Base-by-base conservation (phyloP, 2,797 vertebrate genomes). In the Pipistrellus pygmaeus region DNA sequence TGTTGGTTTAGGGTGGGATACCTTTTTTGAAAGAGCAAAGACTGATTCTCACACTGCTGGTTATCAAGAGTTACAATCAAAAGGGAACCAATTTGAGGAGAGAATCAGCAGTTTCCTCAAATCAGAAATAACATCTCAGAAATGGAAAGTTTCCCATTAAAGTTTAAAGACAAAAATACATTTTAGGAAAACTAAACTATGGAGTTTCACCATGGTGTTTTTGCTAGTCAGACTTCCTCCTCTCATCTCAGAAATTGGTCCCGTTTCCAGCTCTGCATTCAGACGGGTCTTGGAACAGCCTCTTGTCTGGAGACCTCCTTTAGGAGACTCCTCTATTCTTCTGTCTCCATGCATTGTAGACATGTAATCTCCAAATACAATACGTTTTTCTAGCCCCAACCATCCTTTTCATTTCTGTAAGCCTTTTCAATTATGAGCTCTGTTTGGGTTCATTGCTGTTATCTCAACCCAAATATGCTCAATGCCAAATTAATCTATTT, bases 51-150 rank as follows among this genome's bases (percentile, higher is more conserved):
- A 68, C 20, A 84, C 2, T 30, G 60, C 2, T 77, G n/a, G 35
- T 68, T 87, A 80, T 73, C 38, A 91, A 90, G 35, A 93, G 62
- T 88, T 80, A 25, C 46, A 66, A 83, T 76, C 25, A 86, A 64
- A 93, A 83, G n/a, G 35, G 27, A 68, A 27, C 32, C 44, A 83
- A 5, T 71, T n/a, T 80, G 73, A 92, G n/a, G 8, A 84, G 25
- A 84, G 38, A 88, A 72, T 35, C 23, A 73, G 51, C 5, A 85
- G 55, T 84, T 76, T 91, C 14, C 53, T 88, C 69, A 90, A 82
- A 44, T 90, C 13, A 71, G 25, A 93, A 91, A 75, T 30, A 66
- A 51, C 18, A 68, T 32, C 53, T 86, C 77, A 88, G 87, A 86
- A 88, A 81, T 20, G 10, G 3, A 5, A 85, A 90, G 44, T 71